These are phyloP conservation scores for Epizoanthus ramosus DNA, from an alignment of 92 coral and sea anemone genomes.

Conservation along the genomic window DNA sequence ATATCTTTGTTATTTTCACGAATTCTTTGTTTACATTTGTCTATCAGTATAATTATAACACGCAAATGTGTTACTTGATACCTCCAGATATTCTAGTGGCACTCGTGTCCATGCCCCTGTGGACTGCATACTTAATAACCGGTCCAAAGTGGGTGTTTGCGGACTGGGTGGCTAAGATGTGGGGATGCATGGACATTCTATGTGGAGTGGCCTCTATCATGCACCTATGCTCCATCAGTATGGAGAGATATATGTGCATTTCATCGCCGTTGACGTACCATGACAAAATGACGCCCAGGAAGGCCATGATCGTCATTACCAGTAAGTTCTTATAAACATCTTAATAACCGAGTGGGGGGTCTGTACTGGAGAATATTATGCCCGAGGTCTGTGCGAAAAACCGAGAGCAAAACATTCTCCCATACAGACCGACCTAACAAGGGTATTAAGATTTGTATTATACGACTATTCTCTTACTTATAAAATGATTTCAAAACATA, in stretches of 20 bases:
- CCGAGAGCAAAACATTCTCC: no score
- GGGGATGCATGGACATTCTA: constrained; percentile 77
- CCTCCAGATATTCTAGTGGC: constrained; percentile 84
- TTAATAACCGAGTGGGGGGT: no score
- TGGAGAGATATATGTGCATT: constrained; percentile 67
- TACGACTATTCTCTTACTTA: no score
- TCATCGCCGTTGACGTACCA: constrained; percentile 76
- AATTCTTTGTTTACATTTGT: no score
- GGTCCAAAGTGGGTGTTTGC: constrained; percentile 65
- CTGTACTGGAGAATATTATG: no score
- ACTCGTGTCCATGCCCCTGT: constrained; percentile 77
- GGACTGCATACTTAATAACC: constrained; percentile 73
- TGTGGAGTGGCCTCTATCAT: constrained; percentile 74
- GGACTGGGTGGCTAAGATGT: constrained; percentile 59
- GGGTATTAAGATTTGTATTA: no score
- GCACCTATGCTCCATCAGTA: constrained; percentile 65
- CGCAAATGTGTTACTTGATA: neutral
- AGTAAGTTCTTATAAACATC: constrained; percentile 10
- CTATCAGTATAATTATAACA: no score
- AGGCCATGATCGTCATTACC: constrained; percentile 48
- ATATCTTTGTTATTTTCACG: no score
- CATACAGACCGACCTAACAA: no score
- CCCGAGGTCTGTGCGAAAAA: no score
- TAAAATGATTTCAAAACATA: no score
- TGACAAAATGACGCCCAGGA: constrained; percentile 68